A percentile compares a stretch with the other conserved stretches of the same genome.
phyloP scores from a whole-genome alignment of 2,888 invertebrate species.

The Petrophora chlorosata region DNA sequence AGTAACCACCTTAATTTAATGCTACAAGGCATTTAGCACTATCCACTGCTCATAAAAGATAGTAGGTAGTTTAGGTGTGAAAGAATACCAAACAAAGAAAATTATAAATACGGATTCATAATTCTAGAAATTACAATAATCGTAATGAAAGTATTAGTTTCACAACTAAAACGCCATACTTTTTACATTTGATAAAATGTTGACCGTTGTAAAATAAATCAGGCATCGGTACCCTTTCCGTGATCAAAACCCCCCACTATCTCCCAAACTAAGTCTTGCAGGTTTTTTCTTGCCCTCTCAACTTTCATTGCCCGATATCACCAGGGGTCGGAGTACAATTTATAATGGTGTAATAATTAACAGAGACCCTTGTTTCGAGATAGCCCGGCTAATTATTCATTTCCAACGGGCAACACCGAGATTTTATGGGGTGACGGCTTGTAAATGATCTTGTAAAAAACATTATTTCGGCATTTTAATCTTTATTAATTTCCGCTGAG shows the following conservation, averaged over 20 bases:
- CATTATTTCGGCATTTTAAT: slow-evolving; percentile 26
- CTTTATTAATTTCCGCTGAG: slow-evolving; percentile 21
- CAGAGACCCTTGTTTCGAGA: slow-evolving; percentile 72
- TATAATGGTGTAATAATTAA: slow-evolving; percentile 80
- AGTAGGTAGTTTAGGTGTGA: too few species aligned
- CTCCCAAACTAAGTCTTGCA: slow-evolving; percentile 49
- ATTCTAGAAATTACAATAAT: too few species aligned
- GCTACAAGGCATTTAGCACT: too few species aligned
- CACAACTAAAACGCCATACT: too few species aligned
- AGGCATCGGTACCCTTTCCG: background rate
- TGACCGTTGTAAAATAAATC: too few species aligned
- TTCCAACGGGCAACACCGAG: slow-evolving; percentile 62
- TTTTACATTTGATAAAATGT: too few species aligned
- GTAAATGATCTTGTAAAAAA: slow-evolving; percentile 54
- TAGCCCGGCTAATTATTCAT: slow-evolving; percentile 76
- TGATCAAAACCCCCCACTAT: slow-evolving; percentile 9
- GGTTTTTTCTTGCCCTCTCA: slow-evolving; percentile 66
- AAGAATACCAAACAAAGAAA: too few species aligned
- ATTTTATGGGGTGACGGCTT: slow-evolving; percentile 72
- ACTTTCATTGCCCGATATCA: slow-evolving; percentile 66
- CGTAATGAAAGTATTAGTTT: too few species aligned
- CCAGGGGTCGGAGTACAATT: slow-evolving; percentile 66
- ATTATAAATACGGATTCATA: too few species aligned
- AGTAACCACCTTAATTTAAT: too few species aligned
- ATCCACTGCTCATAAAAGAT: too few species aligned